Evolutionary conservation across 2,113 vertebrate species (phyloP), one percentile per base, ranked within the genome.

Genomic region (Gobio gobio): DNA sequence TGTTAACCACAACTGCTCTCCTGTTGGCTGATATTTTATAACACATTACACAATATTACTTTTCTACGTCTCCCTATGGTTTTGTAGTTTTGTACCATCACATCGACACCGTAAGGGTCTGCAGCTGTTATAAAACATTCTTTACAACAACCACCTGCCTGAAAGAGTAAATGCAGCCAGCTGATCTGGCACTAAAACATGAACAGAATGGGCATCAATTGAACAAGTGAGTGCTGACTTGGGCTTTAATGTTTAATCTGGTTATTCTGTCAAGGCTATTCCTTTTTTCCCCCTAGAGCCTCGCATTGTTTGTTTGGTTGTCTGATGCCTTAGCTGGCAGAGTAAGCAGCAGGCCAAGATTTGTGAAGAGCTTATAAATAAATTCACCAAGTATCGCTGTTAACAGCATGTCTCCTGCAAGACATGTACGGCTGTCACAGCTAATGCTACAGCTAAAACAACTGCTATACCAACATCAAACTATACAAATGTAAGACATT

Each of bases 331-430:
- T 36, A 43, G 22, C 13, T 79, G 56, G 77, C 54, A 54, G 74
- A 43, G 54, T 63, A 36, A 24, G 77, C 56, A 68, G 47, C 49
- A 77, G n/a, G 70, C 36, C 74, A 54, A 81, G 70, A 82, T 76
- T 82, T 66, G 70, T 79, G 36, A 79, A 61, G 33, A 79, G 56
- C 77, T 79, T 79, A 61, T 79, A 79, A 79, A 63, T 79, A 79
- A 79, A 79, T 79, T 56, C 58, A 63, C 78, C 33, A 51, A 56
- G 78, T 63, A 68, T 22, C n/a, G 4, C 61, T 49, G 72, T 82
- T 68, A 82, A 86, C 85, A 82, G 29, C 36, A 68, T 20, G 47
- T 43, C 54, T 72, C 5, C 40, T 13, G 6, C n/a, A 29, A 51
- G 66, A 78, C 36, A 26, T 73, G 24, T 75, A 43, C 3, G 40